phyloP scores from a whole-genome alignment of 2,113 vertebrate genomes.

The Chroicocephalus ridibundus region DNA sequence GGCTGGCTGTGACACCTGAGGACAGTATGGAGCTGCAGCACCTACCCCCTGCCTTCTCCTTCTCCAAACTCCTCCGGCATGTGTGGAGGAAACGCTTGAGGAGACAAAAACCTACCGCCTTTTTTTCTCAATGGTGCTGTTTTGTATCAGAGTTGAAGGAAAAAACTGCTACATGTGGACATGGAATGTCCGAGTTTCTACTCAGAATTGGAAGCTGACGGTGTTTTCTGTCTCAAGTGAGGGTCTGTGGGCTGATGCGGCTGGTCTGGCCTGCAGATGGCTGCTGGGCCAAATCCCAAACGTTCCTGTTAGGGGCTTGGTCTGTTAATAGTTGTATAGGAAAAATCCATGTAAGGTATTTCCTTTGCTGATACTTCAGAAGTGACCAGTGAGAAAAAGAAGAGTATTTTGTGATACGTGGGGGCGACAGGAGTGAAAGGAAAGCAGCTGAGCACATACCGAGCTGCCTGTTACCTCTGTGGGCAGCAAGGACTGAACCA shows the following conservation, averaged over 20 bases:
- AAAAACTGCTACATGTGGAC: neutral
- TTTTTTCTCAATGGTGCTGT: neutral
- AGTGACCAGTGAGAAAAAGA: neutral
- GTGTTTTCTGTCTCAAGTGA: fast-evolving
- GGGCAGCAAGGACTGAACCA: neutral
- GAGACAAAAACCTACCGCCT: neutral
- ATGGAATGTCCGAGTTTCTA: neutral
- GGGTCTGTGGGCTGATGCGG: neutral
- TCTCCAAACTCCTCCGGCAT: fast-evolving
- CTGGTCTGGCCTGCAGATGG: no score
- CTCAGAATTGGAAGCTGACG: fast-evolving
- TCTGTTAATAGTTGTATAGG: neutral
- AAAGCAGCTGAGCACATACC: neutral
- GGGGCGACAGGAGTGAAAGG: neutral
- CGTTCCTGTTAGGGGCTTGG: fast-evolving
- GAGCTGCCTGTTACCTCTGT: neutral
- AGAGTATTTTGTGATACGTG: fast-evolving
- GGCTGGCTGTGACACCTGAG: constrained; percentile 60
- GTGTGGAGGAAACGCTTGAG: fast-evolving
- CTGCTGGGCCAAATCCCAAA: neutral
- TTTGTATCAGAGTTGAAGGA: neutral
- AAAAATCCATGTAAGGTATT: neutral
- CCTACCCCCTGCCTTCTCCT: neutral
- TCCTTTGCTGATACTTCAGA: neutral
- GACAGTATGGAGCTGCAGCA: neutral